Evolutionary conservation across 1,140 invertebrate genomes (phyloP).

Genomic region (Ostrea denselamellosa): DNA sequence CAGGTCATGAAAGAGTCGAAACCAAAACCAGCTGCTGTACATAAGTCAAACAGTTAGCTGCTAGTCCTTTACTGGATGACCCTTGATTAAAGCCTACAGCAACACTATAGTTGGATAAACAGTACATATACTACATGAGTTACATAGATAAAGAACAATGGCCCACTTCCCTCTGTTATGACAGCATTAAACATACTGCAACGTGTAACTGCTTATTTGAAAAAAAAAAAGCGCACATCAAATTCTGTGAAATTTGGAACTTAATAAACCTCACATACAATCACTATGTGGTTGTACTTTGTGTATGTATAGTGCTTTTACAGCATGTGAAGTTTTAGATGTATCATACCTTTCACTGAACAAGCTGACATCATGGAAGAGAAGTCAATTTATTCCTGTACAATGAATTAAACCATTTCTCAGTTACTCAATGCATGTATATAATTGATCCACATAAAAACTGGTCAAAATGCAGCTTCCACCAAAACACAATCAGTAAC

Average conservation of each 20-base stretch:
- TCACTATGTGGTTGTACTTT: neutral
- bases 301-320: neutral
- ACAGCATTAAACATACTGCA: neutral
- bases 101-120: neutral
- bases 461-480: neutral
- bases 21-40: neutral
- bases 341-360: neutral
- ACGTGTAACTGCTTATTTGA: neutral
- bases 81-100: neutral
- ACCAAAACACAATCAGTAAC: neutral
- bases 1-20: neutral
- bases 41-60: constrained; percentile 3
- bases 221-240: neutral
- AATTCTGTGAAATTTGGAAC: neutral
- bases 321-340: neutral
- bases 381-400: constrained; percentile 6
- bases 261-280: neutral
- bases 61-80: neutral
- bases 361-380: neutral
- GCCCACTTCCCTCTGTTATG: neutral
- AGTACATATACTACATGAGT: no score
- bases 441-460: neutral
- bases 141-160: neutral
- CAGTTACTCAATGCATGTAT: neutral
- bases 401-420: constrained; percentile 1